A percentile compares a stretch with the other conserved stretches of the same genome.
Conservation (phyloP, 2,797 vertebrate genomes). For the Sylvilagus floridanus region DNA sequence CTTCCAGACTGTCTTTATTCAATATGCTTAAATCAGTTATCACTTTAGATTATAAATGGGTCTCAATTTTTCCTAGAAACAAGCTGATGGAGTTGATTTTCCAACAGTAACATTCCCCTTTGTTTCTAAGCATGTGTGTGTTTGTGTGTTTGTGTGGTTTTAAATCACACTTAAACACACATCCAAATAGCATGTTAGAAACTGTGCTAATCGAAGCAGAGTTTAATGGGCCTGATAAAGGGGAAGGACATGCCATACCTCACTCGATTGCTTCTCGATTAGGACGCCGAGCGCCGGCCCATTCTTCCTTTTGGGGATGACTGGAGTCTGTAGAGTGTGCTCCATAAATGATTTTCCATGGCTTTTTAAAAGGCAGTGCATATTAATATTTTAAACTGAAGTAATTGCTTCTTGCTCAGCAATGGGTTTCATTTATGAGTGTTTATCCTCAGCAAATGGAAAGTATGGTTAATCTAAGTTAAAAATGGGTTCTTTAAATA, state of each 20-base stretch:
- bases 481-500: constrained; percentile 92
- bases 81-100: constrained; percentile 62
- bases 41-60: constrained; percentile 47
- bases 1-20: constrained; percentile 12
- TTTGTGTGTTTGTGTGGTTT: neutral
- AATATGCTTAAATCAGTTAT: neutral
- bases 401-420: constrained; percentile 91
- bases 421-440: constrained; percentile 90
- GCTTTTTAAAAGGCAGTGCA: constrained; percentile 88
- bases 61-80: constrained; percentile 49
- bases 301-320: constrained; percentile 84
- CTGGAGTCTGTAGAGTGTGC: constrained; percentile 82
- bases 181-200: constrained; percentile 72
- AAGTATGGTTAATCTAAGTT: constrained; percentile 92
- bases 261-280: constrained; percentile 81
- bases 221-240: constrained; percentile 85
- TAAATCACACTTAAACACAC: constrained; percentile 76
- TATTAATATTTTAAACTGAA: constrained; percentile 93
- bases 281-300: constrained; percentile 74
- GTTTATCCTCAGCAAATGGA: constrained; percentile 90
- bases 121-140: neutral
- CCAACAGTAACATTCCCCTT: neutral
- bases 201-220: constrained; percentile 76
- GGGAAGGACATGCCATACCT: constrained; percentile 78
- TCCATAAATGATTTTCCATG: constrained; percentile 89